Conservation (phyloP, 2,113 vertebrate species). For the Percopsis transmontana region DNA sequence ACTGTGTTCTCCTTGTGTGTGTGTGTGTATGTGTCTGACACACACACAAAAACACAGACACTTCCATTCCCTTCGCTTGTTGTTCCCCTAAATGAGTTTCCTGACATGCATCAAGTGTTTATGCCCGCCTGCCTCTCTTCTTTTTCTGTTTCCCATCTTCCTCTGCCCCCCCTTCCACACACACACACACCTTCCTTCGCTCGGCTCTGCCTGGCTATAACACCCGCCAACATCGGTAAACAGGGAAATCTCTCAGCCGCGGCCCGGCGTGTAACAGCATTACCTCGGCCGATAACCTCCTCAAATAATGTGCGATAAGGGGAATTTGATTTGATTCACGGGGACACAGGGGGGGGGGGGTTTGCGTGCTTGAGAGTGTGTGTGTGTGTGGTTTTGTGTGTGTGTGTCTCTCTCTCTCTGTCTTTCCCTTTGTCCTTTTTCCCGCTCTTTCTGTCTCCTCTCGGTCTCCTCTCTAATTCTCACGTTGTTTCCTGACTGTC, state of each 20-base stretch:
- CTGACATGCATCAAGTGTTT: slow-evolving; percentile 88
- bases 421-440: slow-evolving; percentile 13
- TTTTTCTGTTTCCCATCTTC: slow-evolving; percentile 23
- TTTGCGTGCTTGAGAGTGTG: neutral
- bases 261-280: slow-evolving; percentile 93
- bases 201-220: slow-evolving; percentile 73
- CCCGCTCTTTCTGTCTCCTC: slow-evolving; percentile 1
- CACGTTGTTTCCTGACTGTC: slow-evolving; percentile 7
- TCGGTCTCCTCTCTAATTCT: slow-evolving; percentile 1
- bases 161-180: neutral
- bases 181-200: slow-evolving; percentile 5
- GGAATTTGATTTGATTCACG: slow-evolving; percentile 97
- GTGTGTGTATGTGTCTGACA: neutral
- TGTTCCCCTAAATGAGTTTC: slow-evolving; percentile 89
- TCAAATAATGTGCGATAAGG: slow-evolving; percentile 99
- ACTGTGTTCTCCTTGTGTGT: slow-evolving; percentile 50
- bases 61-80: slow-evolving; percentile 49
- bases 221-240: slow-evolving; percentile 97
- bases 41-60: slow-evolving; percentile 2
- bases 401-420: slow-evolving; percentile 41
- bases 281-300: slow-evolving; percentile 94
- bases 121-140: slow-evolving; percentile 70
- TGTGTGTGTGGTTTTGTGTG: neutral
- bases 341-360: slow-evolving; percentile 51
- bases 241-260: slow-evolving; percentile 88